These are phyloP conservation scores for Phoxinus dragarum DNA, from an alignment of 2,797 vertebrate species.

Conservation along the genomic window DNA sequence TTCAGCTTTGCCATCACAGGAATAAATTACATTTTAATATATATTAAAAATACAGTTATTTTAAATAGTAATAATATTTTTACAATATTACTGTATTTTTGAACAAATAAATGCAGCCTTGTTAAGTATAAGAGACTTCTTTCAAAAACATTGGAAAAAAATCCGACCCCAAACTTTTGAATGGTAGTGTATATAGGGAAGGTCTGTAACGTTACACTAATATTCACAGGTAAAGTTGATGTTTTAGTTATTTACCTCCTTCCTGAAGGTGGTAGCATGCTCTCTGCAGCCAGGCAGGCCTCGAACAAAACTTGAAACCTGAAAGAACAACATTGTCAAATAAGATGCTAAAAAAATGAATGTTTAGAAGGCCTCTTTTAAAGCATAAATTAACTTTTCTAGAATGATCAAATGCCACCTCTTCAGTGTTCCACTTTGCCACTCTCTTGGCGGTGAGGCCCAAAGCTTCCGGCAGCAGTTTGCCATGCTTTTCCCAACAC, in stretches of 20 bases:
- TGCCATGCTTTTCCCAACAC: conserved; percentile 93
- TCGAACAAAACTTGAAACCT: conserved; percentile 82
- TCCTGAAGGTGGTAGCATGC: conserved; percentile 82
- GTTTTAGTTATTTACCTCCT: conserved; percentile 72
- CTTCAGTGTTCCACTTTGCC: conserved; percentile 88
- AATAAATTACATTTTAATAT: neutral
- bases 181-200: neutral
- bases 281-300: conserved; percentile 84
- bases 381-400: neutral
- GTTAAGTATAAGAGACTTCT: too few species aligned
- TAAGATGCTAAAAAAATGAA: neutral
- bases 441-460: conserved; percentile 90
- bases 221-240: neutral
- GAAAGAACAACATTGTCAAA: conserved; percentile 35
- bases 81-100: neutral
- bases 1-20: neutral
- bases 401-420: conserved; percentile 75
- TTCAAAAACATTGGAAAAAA: neutral
- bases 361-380: neutral
- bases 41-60: neutral
- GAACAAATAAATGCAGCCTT: neutral
- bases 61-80: neutral
- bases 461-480: conserved; percentile 89
- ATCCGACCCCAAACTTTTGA: neutral
- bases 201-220: neutral